Evolutionary conservation across 2,888 invertebrate genomes (phyloP), one percentile per base, ranked within the genome.

Genomic region (Chymomyza caudatula): DNA sequence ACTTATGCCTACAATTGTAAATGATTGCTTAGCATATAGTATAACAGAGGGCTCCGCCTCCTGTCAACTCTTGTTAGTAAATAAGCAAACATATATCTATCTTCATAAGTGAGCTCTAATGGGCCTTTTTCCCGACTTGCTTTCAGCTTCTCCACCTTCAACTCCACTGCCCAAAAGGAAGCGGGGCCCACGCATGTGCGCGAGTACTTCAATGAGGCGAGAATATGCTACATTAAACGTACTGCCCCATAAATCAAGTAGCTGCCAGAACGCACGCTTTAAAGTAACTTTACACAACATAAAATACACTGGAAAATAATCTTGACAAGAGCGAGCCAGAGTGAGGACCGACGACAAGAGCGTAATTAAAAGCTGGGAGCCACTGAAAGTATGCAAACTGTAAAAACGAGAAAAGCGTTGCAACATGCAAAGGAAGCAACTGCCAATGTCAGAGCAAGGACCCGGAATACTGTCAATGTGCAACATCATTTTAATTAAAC

Each of bases 401-500:
- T 47, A 19, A 4, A 37, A 37, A 47, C 47, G 29, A 37, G 29
- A 37, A 17, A 47, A 47, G 17, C 8, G 47, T 47, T 47, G 47
- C 47, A 47, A 47, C 47, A 47, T 17, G 43, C 54, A 52, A 52
- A 49, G 49, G 23, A 58, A 52, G 29, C 62, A 43, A 42, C 47
- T 61, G 57, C 54, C 47, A 61, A 59, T 51, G 68, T 37, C 68
- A 44, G 54, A 42, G 29, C 29, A 13, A 37, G 29, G 62, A 60
- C 44, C 55, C 68, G 37, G 58, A 55, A 60, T 51, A 42, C 60
- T 67, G 52, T 60, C 29, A 2, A 29, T 19, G 19, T 25, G 20
- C 62, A 57, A 63, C 61, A 65, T 15, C 59, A 61, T 72, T 78
- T 77, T 63, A 72, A 77, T 72, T 80, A 78, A 81, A 62, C 53